phyloP scores from a whole-genome alignment of 2,113 vertebrate genomes.

The Gymnarchus niloticus region DNA sequence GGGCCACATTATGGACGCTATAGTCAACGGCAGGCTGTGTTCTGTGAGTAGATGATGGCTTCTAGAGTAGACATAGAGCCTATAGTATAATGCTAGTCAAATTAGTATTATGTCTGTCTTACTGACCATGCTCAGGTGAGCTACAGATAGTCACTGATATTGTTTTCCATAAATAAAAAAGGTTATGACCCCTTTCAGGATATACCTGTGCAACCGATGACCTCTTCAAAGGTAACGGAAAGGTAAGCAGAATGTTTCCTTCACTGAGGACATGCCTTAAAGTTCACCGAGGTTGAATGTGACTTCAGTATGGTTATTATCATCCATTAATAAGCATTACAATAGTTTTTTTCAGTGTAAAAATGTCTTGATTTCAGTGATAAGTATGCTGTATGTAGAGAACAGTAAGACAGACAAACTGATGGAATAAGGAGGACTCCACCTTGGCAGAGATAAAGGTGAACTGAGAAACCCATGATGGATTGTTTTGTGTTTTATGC shows the following conservation, averaged over 20 bases:
- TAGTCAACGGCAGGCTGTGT: slow-evolving; percentile 61
- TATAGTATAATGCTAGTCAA: not conserved
- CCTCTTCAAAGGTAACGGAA: slow-evolving; percentile 61
- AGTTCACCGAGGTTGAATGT: not conserved
- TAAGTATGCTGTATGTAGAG: not conserved
- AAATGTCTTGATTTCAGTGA: not conserved
- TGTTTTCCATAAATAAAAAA: not conserved
- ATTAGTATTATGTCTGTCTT: not conserved
- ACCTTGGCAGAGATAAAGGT: too few species aligned
- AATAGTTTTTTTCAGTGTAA: not conserved
- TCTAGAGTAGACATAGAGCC: not conserved
- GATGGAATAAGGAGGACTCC: too few species aligned
- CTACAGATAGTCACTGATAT: not conserved
- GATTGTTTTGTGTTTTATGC: too few species aligned
- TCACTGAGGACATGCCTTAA: not conserved
- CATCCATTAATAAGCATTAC: not conserved
- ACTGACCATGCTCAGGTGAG: not conserved
- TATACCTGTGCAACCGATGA: slow-evolving; percentile 69
- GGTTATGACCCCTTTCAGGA: slow-evolving; percentile 57
- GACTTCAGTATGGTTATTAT: not conserved
- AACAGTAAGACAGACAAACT: too few species aligned
- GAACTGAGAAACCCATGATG: too few species aligned
- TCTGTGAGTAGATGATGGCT: slow-evolving; percentile 46
- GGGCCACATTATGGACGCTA: slow-evolving; percentile 68
- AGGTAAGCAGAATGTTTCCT: slow-evolving; percentile 63